These are phyloP conservation scores for Panurus biarmicus DNA, from an alignment of 2,113 vertebrate genomes.

Conservation along the genomic window DNA sequence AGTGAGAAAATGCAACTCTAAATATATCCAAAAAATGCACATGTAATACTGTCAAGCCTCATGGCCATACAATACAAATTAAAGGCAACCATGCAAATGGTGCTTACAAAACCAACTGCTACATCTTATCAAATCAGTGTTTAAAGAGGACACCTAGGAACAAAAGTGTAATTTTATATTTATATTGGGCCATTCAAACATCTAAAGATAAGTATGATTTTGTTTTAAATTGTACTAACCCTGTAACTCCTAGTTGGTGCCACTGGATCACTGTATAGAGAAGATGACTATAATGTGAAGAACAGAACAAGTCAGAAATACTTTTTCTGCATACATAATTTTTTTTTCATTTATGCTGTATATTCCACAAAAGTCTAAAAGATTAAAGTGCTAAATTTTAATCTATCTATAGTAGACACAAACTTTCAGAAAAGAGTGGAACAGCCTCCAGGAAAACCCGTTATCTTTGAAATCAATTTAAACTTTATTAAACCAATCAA, in stretches of 20 bases:
- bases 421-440: neutral
- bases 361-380: neutral
- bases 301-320: neutral
- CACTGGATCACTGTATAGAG: slow-evolving; percentile 69
- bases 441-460: neutral
- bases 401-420: neutral
- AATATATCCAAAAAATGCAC: neutral
- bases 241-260: slow-evolving; percentile 66
- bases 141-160: slow-evolving; percentile 65
- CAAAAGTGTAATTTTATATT: neutral
- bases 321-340: neutral
- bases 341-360: neutral
- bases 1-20: neutral
- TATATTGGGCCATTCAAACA: neutral
- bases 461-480: neutral
- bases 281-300: slow-evolving; percentile 64
- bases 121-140: slow-evolving; percentile 79
- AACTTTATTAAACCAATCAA: neutral
- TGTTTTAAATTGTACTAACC: slow-evolving; percentile 69
- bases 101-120: slow-evolving; percentile 83
- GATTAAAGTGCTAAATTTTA: neutral
- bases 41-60: neutral
- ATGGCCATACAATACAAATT: neutral
- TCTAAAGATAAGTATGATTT: neutral
- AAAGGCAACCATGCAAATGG: slow-evolving; percentile 19